These are phyloP conservation scores for Sialis fuliginosa DNA, from an alignment of 2,888 invertebrate species.

Conservation along the genomic window DNA sequence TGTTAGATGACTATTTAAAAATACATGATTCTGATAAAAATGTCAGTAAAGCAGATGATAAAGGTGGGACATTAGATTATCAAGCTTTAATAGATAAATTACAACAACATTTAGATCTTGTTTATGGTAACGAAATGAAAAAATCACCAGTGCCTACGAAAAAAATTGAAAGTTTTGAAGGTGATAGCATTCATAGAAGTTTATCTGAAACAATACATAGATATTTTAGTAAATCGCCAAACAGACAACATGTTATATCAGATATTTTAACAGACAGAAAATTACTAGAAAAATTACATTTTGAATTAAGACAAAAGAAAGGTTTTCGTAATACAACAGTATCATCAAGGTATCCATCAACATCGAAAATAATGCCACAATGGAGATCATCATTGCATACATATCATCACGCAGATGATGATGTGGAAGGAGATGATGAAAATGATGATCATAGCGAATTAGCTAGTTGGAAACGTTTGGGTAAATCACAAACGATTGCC, in stretches of 20 bases:
- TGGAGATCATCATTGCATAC: slow-evolving; percentile 11
- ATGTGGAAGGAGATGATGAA: slow-evolving; percentile 13
- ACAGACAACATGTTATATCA: slow-evolving; percentile 50
- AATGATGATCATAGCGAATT: slow-evolving; percentile 18
- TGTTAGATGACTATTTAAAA: slow-evolving; percentile 47
- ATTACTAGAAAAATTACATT: slow-evolving; percentile 52
- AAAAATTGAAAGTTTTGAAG: slow-evolving; percentile 21
- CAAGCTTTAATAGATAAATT: slow-evolving; percentile 45
- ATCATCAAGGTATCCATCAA: slow-evolving; percentile 14
- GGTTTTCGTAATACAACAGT: slow-evolving; percentile 28
- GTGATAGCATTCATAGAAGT: slow-evolving; percentile 37
- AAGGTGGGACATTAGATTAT: slow-evolving; percentile 28
- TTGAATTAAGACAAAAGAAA: slow-evolving; percentile 50
- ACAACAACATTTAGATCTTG: slow-evolving; percentile 33
- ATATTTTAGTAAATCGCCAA: slow-evolving; percentile 45
- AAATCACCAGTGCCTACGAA: slow-evolving; percentile 6
- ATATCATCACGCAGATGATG: slow-evolving; percentile 11
- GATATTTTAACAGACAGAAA: slow-evolving; percentile 56
- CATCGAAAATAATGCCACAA: slow-evolving; percentile 12
- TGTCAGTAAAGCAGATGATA: slow-evolving; percentile 10
- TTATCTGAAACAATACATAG: slow-evolving; percentile 47
- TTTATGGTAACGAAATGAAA: slow-evolving; percentile 11
- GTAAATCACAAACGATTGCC: slow-evolving; percentile 6
- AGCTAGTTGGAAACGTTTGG: slow-evolving; percentile 12
- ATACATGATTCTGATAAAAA: slow-evolving; percentile 29